phyloP scores from a whole-genome alignment of 2,888 invertebrate genomes.

The Conistra vaccinii region DNA sequence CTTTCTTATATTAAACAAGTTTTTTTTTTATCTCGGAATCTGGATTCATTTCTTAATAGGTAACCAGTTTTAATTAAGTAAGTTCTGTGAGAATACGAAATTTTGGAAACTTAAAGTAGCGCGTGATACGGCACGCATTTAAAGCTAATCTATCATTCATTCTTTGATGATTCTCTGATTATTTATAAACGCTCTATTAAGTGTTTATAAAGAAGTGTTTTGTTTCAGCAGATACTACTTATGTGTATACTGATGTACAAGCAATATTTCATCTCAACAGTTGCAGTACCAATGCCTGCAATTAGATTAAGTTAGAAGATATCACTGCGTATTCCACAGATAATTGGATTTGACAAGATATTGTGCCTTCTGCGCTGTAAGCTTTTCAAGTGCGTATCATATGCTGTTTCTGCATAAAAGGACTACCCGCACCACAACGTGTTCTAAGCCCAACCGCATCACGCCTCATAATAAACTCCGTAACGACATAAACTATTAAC shows the following conservation, averaged over 20 bases:
- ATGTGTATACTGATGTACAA: too few relatives aligned
- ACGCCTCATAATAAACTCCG: background rate
- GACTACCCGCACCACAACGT: background rate
- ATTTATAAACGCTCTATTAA: background rate
- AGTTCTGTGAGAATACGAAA: background rate
- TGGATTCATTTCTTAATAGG: background rate
- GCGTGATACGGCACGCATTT: background rate
- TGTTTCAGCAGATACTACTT: background rate
- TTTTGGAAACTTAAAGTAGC: background rate
- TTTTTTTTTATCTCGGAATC: background rate
- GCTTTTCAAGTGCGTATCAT: background rate
- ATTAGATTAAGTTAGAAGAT: background rate
- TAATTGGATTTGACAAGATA: background rate
- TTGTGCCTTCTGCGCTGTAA: background rate
- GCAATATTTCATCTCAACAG: background rate
- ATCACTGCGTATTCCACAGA: background rate
- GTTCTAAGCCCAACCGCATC: background rate
- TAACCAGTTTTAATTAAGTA: background rate
- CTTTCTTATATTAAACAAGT: background rate
- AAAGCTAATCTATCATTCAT: background rate
- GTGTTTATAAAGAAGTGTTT: background rate
- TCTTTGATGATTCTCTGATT: background rate
- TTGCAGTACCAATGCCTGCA: background rate
- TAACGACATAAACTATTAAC: conserved; percentile 17
- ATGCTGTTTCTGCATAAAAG: background rate